Conservation (phyloP, 2,888 invertebrate genomes). For the Drosophila borealis region DNA sequence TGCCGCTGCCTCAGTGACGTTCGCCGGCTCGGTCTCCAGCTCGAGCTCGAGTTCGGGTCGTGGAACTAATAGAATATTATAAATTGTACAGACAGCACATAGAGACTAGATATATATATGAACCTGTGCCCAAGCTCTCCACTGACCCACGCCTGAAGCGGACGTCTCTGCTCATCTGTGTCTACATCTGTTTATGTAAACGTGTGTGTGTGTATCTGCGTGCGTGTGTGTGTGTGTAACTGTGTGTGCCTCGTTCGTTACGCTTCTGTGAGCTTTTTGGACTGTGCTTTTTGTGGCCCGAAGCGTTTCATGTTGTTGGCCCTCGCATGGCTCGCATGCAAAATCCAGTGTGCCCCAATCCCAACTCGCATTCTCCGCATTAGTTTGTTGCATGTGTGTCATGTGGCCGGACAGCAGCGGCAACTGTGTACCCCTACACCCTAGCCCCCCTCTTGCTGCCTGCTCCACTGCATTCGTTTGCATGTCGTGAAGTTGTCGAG, state of each 20-base stretch:
- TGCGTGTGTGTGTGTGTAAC: constrained; percentile 9
- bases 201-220: constrained; percentile 1
- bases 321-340: constrained; percentile 58
- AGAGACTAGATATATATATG: constrained; percentile 12
- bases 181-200: constrained; percentile 13
- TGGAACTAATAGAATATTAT: constrained; percentile 81
- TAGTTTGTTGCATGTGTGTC: constrained; percentile 63
- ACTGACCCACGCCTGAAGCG: constrained; percentile 70
- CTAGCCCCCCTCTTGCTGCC: constrained; percentile 4
- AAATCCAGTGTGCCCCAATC: constrained; percentile 49
- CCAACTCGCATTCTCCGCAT: constrained; percentile 17
- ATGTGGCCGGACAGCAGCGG: constrained; percentile 53
- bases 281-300: constrained; percentile 71
- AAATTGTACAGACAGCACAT: constrained; percentile 62
- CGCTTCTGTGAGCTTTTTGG: constrained; percentile 77
- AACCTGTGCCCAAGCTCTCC: constrained; percentile 59
- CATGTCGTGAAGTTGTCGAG: constrained; percentile 61
- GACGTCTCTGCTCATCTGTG: constrained; percentile 43
- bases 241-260: constrained; percentile 61
- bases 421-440: constrained; percentile 2
- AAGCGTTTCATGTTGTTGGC: constrained; percentile 39
- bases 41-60: constrained; percentile 64
- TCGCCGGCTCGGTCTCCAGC: constrained; percentile 40
- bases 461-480: constrained; percentile 69
- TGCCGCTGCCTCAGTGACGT: constrained; percentile 43